These are phyloP conservation scores for Bolinopsis microptera DNA, from an alignment of 37 sponge, comb jelly and placozoan species.

Conservation along the genomic window DNA sequence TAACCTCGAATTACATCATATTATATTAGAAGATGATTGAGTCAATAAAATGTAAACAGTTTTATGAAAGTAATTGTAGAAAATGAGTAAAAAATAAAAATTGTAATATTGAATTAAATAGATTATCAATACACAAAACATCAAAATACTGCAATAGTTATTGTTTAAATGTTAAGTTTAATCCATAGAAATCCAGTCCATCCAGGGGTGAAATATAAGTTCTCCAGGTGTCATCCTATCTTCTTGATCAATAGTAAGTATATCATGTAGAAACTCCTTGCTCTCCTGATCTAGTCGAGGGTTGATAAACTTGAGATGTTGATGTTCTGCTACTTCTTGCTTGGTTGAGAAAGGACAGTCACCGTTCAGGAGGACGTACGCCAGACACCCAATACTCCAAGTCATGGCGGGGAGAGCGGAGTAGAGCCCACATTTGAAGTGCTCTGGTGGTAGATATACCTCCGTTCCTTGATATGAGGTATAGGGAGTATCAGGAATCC, in stretches of 20 bases:
- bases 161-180: too few relatives aligned
- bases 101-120: too few relatives aligned
- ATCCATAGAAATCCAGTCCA: too few relatives aligned
- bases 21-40: too few relatives aligned
- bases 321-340: not conserved
- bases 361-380: constrained; percentile 54
- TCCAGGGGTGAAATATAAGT: constrained; percentile 25
- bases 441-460: constrained; percentile 43
- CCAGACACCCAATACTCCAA: constrained; percentile 64
- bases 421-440: not conserved
- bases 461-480: not conserved
- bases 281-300: not conserved
- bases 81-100: too few relatives aligned
- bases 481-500: not conserved
- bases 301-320: not conserved
- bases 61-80: too few relatives aligned
- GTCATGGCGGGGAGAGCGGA: too few relatives aligned
- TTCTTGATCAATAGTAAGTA: not conserved
- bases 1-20: too few relatives aligned
- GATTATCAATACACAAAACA: too few relatives aligned
- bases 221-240: constrained; percentile 34
- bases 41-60: too few relatives aligned
- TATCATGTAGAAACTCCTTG: not conserved
- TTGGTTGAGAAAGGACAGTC: constrained; percentile 40
- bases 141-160: too few relatives aligned